These are phyloP conservation scores for Pteropus alecto DNA, from an alignment of 2,113 vertebrate species.

Conservation along the genomic window DNA sequence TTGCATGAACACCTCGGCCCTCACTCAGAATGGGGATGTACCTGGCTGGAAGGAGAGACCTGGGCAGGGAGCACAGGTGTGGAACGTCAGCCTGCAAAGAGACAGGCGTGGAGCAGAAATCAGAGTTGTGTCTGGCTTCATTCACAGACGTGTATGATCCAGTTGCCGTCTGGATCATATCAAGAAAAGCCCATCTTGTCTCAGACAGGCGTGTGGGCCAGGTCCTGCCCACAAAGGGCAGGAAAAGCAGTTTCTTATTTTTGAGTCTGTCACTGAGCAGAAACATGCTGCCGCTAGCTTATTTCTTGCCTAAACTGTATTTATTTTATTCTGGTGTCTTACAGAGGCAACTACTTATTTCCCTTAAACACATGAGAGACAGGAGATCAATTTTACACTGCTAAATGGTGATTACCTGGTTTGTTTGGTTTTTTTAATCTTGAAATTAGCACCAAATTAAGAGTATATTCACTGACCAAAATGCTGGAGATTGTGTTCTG, in stretches of 20 bases:
- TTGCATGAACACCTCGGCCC: too few relatives aligned
- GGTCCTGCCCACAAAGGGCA: background rate
- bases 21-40: too few relatives aligned
- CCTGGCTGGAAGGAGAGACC: too few relatives aligned
- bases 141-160: too few relatives aligned
- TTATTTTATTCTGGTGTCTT: background rate
- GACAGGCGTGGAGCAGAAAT: rapidly evolving
- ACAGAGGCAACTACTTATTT: background rate
- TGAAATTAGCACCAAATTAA: background rate
- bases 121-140: background rate
- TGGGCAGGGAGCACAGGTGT: background rate
- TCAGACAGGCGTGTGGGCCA: background rate
- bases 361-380: background rate
- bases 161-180: background rate
- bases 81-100: background rate
- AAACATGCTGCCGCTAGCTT: background rate
- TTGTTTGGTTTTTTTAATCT: background rate
- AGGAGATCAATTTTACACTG: background rate
- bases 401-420: background rate
- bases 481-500: background rate
- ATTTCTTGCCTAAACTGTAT: background rate
- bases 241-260: background rate
- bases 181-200: background rate
- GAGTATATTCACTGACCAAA: background rate
- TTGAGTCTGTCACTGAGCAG: background rate